Conservation (phyloP, 30 jellyfish, hydroid and myxozoan species). For the Calvadosia cruxmelitensis region DNA sequence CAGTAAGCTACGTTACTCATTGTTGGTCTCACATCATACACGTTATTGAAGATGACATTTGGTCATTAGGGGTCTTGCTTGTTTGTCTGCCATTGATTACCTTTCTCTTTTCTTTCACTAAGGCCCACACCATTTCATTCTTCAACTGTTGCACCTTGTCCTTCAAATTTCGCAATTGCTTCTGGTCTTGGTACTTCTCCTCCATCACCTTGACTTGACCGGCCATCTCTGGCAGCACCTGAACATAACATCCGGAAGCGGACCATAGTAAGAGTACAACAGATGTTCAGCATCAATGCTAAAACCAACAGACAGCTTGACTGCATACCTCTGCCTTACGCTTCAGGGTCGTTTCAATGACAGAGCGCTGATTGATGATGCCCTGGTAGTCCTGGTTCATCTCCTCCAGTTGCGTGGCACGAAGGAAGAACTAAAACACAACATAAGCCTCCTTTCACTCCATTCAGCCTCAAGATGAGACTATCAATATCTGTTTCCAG, state of each 20-base stretch:
- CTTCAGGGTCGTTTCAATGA: constrained; percentile 20
- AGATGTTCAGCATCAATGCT: too few relatives aligned
- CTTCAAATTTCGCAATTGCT: constrained; percentile 72
- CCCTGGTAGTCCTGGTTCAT: constrained; percentile 72
- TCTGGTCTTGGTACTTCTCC: constrained; percentile 80
- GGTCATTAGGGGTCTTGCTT: too few relatives aligned
- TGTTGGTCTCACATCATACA: too few relatives aligned
- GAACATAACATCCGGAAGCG: not conserved
- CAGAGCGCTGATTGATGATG: constrained; percentile 39
- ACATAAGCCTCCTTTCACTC: not conserved
- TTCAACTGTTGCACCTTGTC: constrained; percentile 48
- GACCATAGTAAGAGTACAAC: too few relatives aligned
- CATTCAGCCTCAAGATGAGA: not conserved
- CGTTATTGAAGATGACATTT: too few relatives aligned
- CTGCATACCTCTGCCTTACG: constrained; percentile 64
- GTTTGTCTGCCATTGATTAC: too few relatives aligned
- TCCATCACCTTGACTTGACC: constrained; percentile 57
- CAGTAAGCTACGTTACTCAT: too few relatives aligned
- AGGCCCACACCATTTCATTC: constrained; percentile 76
- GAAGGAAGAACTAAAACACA: constrained; percentile 58
- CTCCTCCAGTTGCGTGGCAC: constrained; percentile 95
- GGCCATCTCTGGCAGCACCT: constrained; percentile 81
- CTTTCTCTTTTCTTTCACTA: constrained; percentile 44
- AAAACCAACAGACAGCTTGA: too few relatives aligned
- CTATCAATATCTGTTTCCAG: not conserved